Evolutionary conservation across 2,888 invertebrate genomes (phyloP), one percentile per base, ranked within the genome.

Genomic region (Carterocephalus palaemon): DNA sequence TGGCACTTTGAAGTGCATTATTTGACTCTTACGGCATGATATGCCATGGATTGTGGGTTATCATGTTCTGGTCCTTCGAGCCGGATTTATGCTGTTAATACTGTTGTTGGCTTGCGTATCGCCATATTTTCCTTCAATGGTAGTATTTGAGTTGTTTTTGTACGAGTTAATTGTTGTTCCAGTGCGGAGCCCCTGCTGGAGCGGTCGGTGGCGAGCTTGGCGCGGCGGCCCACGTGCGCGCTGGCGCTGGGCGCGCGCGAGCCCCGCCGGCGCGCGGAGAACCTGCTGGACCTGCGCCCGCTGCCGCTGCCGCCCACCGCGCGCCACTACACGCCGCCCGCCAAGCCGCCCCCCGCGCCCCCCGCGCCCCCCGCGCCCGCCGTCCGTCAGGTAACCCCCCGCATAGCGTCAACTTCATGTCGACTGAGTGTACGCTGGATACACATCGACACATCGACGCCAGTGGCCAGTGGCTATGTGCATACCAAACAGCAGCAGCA

Each of bases 251-350:
- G 83, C 41, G 73, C 85, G 32, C 83, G 85, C 12, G 76, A 86
- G 8, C 76, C 73, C 20, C 75, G 76, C 53, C 79, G 76, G 43
- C 83, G 88, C 47, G 75, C 83, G 28, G 94, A 95, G 71, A 93
- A 94, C 80, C 90, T 95, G 49, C 79, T 95, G 54, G 89, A 91
- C 61, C 86, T 95, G 54, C 90, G 92, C 61, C 83, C 95, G 53
- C 92, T 94, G 63, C 90, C 93, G 88, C 93, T 94, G 24, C 89
- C 91, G 37, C 74, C 93, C 63, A 94, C 94, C 45, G 95, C 95
- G 0, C 84, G 92, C 57, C 90, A 92, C 60, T 95, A 95, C 77
- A 89, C 89, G 52, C 90, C 90, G 26, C 93, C 93, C 19, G 49
- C 57, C 26, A 55, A 45, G n/a, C 43, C 40, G 19, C 58, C 49